A percentile compares a stretch with the other conserved stretches of the same genome.
Conservation (phyloP, 2,113 vertebrate genomes). For the Genyomyrus donnyi region DNA sequence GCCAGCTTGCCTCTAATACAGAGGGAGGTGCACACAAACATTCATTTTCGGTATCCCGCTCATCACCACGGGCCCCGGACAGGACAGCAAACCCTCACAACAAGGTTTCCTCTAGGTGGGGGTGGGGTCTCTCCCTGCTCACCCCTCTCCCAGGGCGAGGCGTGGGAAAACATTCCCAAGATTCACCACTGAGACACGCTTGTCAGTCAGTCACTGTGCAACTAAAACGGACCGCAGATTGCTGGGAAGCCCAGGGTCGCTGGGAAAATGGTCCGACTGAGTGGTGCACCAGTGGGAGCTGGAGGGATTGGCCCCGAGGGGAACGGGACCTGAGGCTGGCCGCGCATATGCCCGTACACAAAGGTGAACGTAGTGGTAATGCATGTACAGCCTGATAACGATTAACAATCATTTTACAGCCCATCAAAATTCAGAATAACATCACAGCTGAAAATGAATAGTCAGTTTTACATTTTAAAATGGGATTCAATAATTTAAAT, state of each 20-base stretch:
- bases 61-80: neutral
- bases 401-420: neutral
- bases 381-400: slow-evolving; percentile 23
- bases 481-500: neutral
- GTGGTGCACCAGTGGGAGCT: no score
- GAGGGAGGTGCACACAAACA: neutral
- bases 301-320: neutral
- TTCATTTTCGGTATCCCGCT: neutral
- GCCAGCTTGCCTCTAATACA: neutral
- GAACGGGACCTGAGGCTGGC: neutral
- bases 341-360: neutral
- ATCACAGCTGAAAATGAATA: neutral
- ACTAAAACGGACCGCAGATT: neutral
- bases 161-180: neutral
- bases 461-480: neutral
- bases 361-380: neutral
- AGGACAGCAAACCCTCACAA: neutral
- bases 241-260: neutral
- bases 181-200: neutral
- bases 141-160: neutral
- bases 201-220: neutral
- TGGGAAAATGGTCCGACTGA: neutral
- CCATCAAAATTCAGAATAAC: neutral
- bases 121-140: neutral
- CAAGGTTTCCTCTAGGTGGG: neutral